These are phyloP conservation scores for Micromussa lordhowensis DNA, from an alignment of 92 coral and sea anemone species.

Conservation along the genomic window DNA sequence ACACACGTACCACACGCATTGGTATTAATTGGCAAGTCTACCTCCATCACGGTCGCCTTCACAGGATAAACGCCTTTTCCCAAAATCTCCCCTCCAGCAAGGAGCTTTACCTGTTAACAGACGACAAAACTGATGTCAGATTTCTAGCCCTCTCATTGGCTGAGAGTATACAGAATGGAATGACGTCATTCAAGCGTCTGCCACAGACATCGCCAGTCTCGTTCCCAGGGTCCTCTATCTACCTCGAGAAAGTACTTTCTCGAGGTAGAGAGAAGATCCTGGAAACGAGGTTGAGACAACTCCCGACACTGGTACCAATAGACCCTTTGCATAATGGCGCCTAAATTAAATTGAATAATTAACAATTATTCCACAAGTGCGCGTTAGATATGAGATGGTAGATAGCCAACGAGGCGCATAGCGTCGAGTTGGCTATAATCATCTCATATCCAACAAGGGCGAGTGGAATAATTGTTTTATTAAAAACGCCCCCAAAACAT, in stretches of 20 bases:
- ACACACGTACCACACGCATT: slow-evolving; percentile 37
- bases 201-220: not conserved
- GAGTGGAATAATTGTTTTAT: too few species aligned
- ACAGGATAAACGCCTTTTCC: slow-evolving; percentile 29
- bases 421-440: too few species aligned
- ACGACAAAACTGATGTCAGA: not conserved
- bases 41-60: slow-evolving; percentile 22
- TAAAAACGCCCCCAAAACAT: too few species aligned
- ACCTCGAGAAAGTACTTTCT: too few species aligned
- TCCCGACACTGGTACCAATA: too few species aligned
- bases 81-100: slow-evolving; percentile 24
- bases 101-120: slow-evolving; percentile 34
- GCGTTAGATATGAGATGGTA: too few species aligned
- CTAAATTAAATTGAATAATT: too few species aligned
- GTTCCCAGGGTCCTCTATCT: not conserved
- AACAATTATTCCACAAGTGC: too few species aligned
- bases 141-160: not conserved
- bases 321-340: too few species aligned
- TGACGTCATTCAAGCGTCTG: not conserved
- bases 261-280: not conserved
- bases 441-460: too few species aligned
- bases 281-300: not conserved
- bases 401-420: too few species aligned
- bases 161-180: not conserved
- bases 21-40: slow-evolving; percentile 44